Evolutionary conservation across 1,140 invertebrate genomes (phyloP).

Genomic region (Branchinecta lindahli): DNA sequence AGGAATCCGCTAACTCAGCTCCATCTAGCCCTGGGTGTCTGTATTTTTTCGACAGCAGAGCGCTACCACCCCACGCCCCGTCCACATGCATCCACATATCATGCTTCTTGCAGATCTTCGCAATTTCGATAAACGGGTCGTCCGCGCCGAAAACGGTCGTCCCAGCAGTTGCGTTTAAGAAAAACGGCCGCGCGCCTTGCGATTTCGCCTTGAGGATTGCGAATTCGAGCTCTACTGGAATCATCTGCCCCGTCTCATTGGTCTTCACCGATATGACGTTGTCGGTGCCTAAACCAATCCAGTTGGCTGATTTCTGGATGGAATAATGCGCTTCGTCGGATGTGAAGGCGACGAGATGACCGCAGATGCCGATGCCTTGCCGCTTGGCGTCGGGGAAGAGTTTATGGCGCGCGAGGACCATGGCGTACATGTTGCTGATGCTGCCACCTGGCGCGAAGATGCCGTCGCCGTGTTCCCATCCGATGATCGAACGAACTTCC

Average conservation of each 20-base stretch:
- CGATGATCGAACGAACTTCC: background rate
- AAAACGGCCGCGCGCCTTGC: conserved; percentile 40
- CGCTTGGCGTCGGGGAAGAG: conserved; percentile 55
- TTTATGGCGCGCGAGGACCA: conserved; percentile 58
- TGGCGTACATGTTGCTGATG: conserved; percentile 68
- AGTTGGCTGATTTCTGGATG: conserved; percentile 55
- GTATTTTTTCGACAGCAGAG: conserved; percentile 51
- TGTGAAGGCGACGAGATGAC: conserved; percentile 47
- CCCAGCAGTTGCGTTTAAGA: conserved; percentile 46
- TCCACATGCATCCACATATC: conserved; percentile 73
- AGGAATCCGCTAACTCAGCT: conserved; percentile 43
- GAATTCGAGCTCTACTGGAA: conserved; percentile 37
- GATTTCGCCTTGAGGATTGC: conserved; percentile 35
- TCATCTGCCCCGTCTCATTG: conserved; percentile 49
- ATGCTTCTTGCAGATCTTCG: conserved; percentile 35
- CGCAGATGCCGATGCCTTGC: conserved; percentile 42
- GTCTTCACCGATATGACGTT: conserved; percentile 49
- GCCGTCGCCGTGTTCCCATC: conserved; percentile 39
- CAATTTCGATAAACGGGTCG: conserved; percentile 36
- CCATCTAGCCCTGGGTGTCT: conserved; percentile 38
- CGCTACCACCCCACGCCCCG: conserved; percentile 61
- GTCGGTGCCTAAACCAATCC: conserved; percentile 64
- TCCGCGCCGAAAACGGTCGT: conserved; percentile 33
- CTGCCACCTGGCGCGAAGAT: conserved; percentile 62
- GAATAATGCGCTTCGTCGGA: conserved; percentile 82